These are phyloP conservation scores for Cerceris ruficornis DNA, from an alignment of 2,888 invertebrate species.

Conservation along the genomic window DNA sequence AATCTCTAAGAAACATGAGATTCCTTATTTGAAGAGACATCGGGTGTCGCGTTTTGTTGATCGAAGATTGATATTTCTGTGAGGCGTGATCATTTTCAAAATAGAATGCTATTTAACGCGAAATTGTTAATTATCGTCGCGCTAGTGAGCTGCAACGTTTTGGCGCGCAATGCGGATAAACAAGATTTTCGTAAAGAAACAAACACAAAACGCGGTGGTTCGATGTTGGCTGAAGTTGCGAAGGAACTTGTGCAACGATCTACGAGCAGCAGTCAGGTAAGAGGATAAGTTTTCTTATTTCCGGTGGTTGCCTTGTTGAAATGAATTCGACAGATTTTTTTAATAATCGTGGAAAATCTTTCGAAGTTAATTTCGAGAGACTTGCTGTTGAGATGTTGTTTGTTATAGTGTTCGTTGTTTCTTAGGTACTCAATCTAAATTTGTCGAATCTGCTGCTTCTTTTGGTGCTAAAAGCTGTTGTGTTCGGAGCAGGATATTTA, in stretches of 20 bases:
- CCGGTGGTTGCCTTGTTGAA: neutral
- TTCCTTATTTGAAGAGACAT: too few species aligned
- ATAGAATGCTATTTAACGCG: slow-evolving; percentile 23
- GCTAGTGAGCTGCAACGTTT: slow-evolving; percentile 31
- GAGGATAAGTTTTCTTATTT: slow-evolving; percentile 44
- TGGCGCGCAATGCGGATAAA: slow-evolving; percentile 42
- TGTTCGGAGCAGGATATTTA: slow-evolving; percentile 91
- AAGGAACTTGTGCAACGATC: slow-evolving; percentile 88
- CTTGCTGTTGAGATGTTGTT: neutral
- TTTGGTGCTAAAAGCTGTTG: slow-evolving; percentile 90
- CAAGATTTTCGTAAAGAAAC: slow-evolving; percentile 31
- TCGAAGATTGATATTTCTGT: neutral
- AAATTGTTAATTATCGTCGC: slow-evolving; percentile 30
- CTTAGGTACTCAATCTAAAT: slow-evolving; percentile 90
- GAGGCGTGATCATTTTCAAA: neutral
- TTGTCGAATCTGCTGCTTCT: slow-evolving; percentile 91
- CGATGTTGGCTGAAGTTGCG: slow-evolving; percentile 85
- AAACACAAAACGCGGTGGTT: slow-evolving; percentile 72
- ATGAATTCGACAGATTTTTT: too few species aligned
- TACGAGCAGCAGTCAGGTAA: slow-evolving; percentile 87
- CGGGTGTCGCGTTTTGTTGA: too few species aligned
- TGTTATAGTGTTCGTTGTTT: neutral
- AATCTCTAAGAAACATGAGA: too few species aligned
- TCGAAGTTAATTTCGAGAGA: too few species aligned
- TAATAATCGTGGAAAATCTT: too few species aligned